Evolutionary conservation across 1,140 invertebrate genomes (phyloP), one percentile per base, ranked within the genome.

Genomic region (Thaumetopoea pityocampa): DNA sequence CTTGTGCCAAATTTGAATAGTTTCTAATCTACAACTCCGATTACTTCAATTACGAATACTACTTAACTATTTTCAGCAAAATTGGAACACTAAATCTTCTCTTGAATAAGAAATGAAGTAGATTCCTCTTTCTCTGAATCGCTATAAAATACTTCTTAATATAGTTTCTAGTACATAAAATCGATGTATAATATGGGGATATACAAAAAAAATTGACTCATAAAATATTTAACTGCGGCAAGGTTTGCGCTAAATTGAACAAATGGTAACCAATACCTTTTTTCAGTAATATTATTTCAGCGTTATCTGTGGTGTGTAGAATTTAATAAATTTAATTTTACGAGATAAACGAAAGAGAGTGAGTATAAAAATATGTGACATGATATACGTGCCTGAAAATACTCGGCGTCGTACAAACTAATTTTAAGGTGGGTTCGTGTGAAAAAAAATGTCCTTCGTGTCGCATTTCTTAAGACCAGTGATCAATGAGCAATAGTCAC

Each of bases 371-470:
- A 30, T 9, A 9, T 18, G 5, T 8, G 8, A 30, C 28, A 27
- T 42, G 20, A 34, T 34, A 26, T 18, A 24, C 22, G 22, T 10
- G 26, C 15, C 24, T 34, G 15, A 20, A 43, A 43, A 23, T 27
- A 43, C 9, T 27, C 15, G 16, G n/a, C n/a, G n/a, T n/a, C 14
- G 15, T 17, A 32, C 11, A 32, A 33, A 7, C 30, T 34, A 34
- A 19, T 27, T 43, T 33, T 17, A 33, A 34, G 29, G 40, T 54
- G 52, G 51, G 36, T 65, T 61, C 58, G 67, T 65, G 63, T 69
- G 55, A 74, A 71, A 70, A 70, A 68, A 71, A 70, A 59, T 70
- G 68, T 70, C 68, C 55, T 66, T 68, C 59, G 49, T 52, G 52
- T 55, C 51, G 65, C 69, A 74, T 71, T 68, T 71, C 52, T 51